Evolutionary conservation across 2,888 invertebrate genomes (phyloP).

Genomic region (Cacoxenus indagator): DNA sequence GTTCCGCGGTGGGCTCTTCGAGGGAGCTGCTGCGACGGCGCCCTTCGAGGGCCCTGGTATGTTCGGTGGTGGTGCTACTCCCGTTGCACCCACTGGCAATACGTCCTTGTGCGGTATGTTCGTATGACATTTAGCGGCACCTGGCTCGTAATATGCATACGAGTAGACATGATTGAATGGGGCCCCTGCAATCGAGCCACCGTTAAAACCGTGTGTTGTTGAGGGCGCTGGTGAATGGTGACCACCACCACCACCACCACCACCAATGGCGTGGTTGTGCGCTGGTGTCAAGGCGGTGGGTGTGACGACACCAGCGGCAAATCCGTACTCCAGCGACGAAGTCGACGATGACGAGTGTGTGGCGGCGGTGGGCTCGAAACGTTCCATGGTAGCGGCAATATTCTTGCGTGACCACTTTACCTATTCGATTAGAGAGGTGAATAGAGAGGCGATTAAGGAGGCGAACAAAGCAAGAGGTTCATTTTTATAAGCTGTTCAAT

Average conservation of each 20-base stretch:
- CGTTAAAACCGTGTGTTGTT: slow-evolving; percentile 41
- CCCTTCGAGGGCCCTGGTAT: slow-evolving; percentile 28
- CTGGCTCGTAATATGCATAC: slow-evolving; percentile 86
- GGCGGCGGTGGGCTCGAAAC: slow-evolving; percentile 73
- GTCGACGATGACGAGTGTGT: slow-evolving; percentile 61
- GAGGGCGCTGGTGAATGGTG: slow-evolving; percentile 16
- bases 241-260: slow-evolving; percentile 12
- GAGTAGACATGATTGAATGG: slow-evolving; percentile 77
- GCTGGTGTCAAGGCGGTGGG: slow-evolving; percentile 62
- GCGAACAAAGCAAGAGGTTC: too few species aligned
- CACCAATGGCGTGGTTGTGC: slow-evolving; percentile 44
- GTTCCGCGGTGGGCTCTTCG: slow-evolving; percentile 69
- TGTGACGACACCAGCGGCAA: slow-evolving; percentile 67
- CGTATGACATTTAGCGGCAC: slow-evolving; percentile 75
- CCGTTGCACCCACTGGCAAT: not conserved
- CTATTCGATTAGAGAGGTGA: slow-evolving; percentile 40
- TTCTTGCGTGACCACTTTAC: slow-evolving; percentile 77
- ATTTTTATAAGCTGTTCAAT: not conserved
- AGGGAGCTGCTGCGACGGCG: slow-evolving; percentile 48
- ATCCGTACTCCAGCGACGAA: slow-evolving; percentile 66
- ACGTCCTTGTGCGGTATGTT: slow-evolving; percentile 73
- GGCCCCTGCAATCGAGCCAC: slow-evolving; percentile 34
- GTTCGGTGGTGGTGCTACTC: slow-evolving; percentile 40
- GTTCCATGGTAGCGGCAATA: slow-evolving; percentile 77
- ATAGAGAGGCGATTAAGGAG: not conserved